A percentile compares a stretch with the other conserved stretches of the same genome.
These are phyloP conservation scores for Percopsis transmontana DNA, from an alignment of 2,113 vertebrate species.

Conservation along the genomic window DNA sequence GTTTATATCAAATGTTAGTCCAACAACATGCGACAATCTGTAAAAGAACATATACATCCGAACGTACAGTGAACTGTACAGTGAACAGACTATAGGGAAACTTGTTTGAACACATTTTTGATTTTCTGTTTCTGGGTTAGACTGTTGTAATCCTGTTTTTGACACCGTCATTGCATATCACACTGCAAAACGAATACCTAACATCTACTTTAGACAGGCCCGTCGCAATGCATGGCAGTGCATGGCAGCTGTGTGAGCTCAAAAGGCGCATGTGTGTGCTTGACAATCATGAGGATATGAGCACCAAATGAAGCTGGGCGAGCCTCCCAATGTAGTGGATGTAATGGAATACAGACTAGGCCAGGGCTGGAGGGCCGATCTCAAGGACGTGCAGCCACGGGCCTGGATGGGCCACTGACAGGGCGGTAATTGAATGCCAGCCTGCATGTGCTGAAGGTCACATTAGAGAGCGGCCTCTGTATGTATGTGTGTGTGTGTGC, in stretches of 20 bases:
- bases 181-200: slow-evolving; percentile 31
- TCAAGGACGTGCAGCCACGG: slow-evolving; percentile 68
- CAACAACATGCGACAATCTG: too few relatives aligned
- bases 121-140: too few relatives aligned
- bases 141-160: too few relatives aligned
- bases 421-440: slow-evolving; percentile 76
- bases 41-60: too few relatives aligned
- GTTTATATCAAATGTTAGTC: too few relatives aligned
- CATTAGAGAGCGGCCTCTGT: slow-evolving; percentile 48
- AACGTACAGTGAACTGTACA: too few relatives aligned
- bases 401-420: slow-evolving; percentile 70
- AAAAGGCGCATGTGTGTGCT: not conserved
- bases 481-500: slow-evolving; percentile 27
- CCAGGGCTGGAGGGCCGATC: slow-evolving; percentile 55
- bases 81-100: slow-evolving; percentile 37
- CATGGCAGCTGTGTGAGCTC: not conserved
- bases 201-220: slow-evolving; percentile 22
- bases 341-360: slow-evolving; percentile 67
- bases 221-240: not conserved
- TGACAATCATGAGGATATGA: slow-evolving; percentile 27
- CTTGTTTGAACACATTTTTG: too few relatives aligned
- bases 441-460: slow-evolving; percentile 74
- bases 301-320: slow-evolving; percentile 27
- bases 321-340: slow-evolving; percentile 53
- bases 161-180: slow-evolving; percentile 26